Conservation (phyloP, 2,888 invertebrate species). For the Leptopilina syphax region DNA sequence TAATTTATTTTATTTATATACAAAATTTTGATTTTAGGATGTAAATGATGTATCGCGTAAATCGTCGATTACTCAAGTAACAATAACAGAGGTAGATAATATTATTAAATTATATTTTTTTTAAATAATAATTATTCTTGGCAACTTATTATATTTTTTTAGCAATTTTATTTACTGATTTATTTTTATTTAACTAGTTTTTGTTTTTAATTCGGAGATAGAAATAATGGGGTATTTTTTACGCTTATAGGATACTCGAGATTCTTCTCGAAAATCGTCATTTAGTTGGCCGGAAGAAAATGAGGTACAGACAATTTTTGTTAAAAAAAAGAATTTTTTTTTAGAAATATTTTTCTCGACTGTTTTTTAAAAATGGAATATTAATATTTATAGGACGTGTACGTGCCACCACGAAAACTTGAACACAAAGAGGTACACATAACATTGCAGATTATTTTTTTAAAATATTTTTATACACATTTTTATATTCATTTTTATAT, state of each 20-base stretch:
- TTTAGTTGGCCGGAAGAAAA: conserved; percentile 33
- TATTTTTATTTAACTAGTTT: background rate
- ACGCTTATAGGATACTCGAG: conserved; percentile 24
- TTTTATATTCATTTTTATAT: background rate
- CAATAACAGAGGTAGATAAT: conserved; percentile 29
- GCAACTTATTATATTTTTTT: background rate
- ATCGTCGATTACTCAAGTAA: conserved; percentile 25
- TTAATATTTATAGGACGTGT: background rate
- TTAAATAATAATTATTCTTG: background rate
- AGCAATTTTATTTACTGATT: background rate
- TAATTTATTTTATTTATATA: background rate
- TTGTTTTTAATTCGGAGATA: background rate
- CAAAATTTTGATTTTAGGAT: conserved; percentile 5
- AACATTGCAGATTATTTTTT: background rate
- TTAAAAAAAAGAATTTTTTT: background rate
- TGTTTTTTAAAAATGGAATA: background rate
- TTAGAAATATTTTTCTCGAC: background rate
- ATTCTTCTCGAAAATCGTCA: conserved; percentile 25
- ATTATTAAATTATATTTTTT: background rate
- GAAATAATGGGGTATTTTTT: background rate
- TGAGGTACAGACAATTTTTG: conserved; percentile 19
- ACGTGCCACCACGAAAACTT: conserved; percentile 29
- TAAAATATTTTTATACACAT: background rate
- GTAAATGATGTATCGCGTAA: conserved; percentile 13
- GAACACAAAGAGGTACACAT: conserved; percentile 24